Evolutionary conservation across 2,113 vertebrate species (phyloP), one percentile per base, ranked within the genome.

Genomic region (Formicarius rufipectus): DNA sequence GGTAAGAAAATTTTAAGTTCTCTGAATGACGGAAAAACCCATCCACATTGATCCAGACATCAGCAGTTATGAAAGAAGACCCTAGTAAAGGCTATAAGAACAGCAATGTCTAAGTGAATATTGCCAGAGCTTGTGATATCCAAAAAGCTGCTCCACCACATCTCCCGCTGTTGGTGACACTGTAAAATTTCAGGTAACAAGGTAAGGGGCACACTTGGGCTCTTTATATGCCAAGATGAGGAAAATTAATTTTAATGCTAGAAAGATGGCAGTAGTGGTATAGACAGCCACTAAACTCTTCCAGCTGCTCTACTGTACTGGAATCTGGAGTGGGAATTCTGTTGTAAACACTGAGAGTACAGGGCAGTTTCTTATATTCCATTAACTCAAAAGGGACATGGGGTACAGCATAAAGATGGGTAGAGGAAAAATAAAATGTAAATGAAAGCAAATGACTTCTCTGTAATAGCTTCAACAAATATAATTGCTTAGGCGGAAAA

Each of bases 221-320:
- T 97, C 84, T 97, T 95, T 31, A 71, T 69, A 89, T 90, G 96
- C 89, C 86, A 97, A 97, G 88, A 97, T 56, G 85, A 97, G 93
- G 84, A 97, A 98, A 97, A 98, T 97, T 96, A 97, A 97, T 97
- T 98, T 96, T 97, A 97, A 89, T 95, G 92, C 87, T 96, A 96
- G 96, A 95, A 97, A 96, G 90, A 97, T 95, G 75, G 95, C 86
- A 90, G 53, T 94, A 52, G n/a, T 86, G 68, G 58, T 97, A 72
- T 92, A 97, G 95, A 92, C 73, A 11, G 95, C 52, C 91, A 95
- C 90, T 96, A 96, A 97, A 96, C 78, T 93, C 72, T 77, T 97
- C 87, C 96, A 97, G 95, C 94, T 98, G 97, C 96, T 97, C 67
- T 63, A 64, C 23, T 25, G 60, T 77, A 92, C 76, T 87, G 67